phyloP scores from a whole-genome alignment of 2,113 vertebrate species.

The Porphyrio hochstetteri region DNA sequence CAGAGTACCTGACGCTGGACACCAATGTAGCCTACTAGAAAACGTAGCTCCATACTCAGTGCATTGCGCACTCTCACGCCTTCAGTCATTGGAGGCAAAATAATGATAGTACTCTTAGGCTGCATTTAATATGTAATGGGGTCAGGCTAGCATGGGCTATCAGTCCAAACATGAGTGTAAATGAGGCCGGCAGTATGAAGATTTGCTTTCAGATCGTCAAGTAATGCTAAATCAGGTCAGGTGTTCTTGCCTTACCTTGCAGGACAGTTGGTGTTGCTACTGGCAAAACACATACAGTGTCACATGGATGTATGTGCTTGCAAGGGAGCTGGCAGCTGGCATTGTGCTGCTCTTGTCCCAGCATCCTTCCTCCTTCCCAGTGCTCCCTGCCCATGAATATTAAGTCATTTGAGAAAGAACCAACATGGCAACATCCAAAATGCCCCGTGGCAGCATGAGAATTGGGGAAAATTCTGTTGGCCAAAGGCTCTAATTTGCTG shows the following conservation, averaged over 20 bases:
- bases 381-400: neutral
- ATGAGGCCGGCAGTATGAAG: neutral
- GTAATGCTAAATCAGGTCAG: neutral
- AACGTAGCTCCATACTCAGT: neutral
- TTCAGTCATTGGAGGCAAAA: neutral
- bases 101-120: neutral
- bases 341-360: fast-evolving
- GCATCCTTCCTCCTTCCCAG: neutral
- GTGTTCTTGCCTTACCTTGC: neutral
- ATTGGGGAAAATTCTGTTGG: neutral
- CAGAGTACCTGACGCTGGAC: no score
- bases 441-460: neutral
- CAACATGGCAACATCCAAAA: neutral
- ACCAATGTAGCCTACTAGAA: neutral
- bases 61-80: neutral
- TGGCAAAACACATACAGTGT: neutral
- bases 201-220: neutral
- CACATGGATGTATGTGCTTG: fast-evolving
- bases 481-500: neutral
- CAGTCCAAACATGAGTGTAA: neutral
- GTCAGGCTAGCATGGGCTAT: neutral
- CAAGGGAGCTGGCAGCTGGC: neutral
- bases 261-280: neutral
- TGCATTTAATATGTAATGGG: neutral
- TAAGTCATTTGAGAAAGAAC: neutral